Conservation (phyloP, 1,140 invertebrate genomes). For the Apis florea region DNA sequence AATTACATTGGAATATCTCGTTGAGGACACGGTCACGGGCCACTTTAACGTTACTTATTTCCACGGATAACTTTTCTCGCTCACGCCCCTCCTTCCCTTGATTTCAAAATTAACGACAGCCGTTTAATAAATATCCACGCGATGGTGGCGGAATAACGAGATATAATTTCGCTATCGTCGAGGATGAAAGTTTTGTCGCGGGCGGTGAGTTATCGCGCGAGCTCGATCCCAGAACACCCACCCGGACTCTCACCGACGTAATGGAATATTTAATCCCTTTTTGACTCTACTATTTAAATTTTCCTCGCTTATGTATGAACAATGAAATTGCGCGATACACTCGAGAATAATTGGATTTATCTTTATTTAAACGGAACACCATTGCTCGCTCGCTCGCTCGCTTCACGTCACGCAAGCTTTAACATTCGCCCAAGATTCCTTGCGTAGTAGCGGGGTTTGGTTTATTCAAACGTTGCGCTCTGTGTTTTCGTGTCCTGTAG, state of each 20-base stretch:
- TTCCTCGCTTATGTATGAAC: slow-evolving; percentile 45
- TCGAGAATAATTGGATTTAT: slow-evolving; percentile 56
- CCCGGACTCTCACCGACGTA: slow-evolving; percentile 24
- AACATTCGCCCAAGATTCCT: not conserved
- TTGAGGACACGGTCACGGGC: slow-evolving; percentile 34
- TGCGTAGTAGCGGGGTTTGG: not conserved
- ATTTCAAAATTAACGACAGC: slow-evolving; percentile 36
- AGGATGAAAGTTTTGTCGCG: slow-evolving; percentile 47
- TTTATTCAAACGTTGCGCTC: not conserved
- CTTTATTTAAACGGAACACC: slow-evolving; percentile 44
- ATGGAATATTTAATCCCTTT: slow-evolving; percentile 64
- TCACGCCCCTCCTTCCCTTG: not conserved
- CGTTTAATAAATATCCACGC: slow-evolving; percentile 53
- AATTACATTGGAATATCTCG: slow-evolving; percentile 66
- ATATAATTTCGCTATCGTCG: slow-evolving; percentile 46
- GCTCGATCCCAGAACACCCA: slow-evolving; percentile 17
- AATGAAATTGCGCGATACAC: slow-evolving; percentile 40
- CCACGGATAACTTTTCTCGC: not conserved
- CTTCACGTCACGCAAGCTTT: not conserved
- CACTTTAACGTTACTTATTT: slow-evolving; percentile 49
- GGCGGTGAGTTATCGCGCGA: slow-evolving; percentile 53
- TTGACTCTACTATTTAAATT: slow-evolving; percentile 59
- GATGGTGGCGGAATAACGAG: slow-evolving; percentile 29
- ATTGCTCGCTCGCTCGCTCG: not conserved
- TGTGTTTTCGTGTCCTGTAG: not conserved